Evolutionary conservation across 2,113 vertebrate species (phyloP).

Genomic region (Dipodomys stephensi): DNA sequence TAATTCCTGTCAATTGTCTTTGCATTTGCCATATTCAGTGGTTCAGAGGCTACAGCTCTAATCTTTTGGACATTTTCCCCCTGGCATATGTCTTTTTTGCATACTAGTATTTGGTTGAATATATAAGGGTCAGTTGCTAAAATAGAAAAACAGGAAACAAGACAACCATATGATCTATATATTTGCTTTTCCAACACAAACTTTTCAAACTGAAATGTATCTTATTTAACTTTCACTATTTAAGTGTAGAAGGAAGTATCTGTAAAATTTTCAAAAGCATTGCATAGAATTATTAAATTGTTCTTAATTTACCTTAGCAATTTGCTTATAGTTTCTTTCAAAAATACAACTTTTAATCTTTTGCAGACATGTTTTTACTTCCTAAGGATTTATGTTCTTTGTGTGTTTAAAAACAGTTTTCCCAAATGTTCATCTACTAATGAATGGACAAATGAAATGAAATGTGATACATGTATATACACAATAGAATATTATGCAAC

Average conservation of each 20-base stretch:
- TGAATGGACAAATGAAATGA: not conserved
- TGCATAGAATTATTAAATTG: not conserved
- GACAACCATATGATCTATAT: not conserved
- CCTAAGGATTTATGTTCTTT: conserved; percentile 34
- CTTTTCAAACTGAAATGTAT: not conserved
- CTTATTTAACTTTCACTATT: conserved; percentile 20
- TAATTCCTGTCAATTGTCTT: not conserved
- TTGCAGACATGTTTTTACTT: conserved; percentile 29
- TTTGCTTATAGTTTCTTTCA: conserved; percentile 8
- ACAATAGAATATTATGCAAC: not conserved
- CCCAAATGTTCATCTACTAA: not conserved
- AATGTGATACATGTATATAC: not conserved
- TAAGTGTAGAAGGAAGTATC: conserved; percentile 34
- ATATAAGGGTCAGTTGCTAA: not conserved
- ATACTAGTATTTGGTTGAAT: not conserved
- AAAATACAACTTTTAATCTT: not conserved
- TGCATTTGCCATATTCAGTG: not conserved
- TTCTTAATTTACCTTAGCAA: conserved; percentile 22
- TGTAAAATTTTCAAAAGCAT: not conserved
- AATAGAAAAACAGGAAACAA: conserved; percentile 33
- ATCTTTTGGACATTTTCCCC: not conserved
- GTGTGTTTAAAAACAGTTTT: conserved; percentile 21
- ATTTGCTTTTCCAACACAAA: conserved; percentile 9
- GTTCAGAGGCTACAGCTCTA: not conserved
- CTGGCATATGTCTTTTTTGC: not conserved